phyloP scores from a whole-genome alignment of 2,888 invertebrate species.

The Watsonalla binaria region DNA sequence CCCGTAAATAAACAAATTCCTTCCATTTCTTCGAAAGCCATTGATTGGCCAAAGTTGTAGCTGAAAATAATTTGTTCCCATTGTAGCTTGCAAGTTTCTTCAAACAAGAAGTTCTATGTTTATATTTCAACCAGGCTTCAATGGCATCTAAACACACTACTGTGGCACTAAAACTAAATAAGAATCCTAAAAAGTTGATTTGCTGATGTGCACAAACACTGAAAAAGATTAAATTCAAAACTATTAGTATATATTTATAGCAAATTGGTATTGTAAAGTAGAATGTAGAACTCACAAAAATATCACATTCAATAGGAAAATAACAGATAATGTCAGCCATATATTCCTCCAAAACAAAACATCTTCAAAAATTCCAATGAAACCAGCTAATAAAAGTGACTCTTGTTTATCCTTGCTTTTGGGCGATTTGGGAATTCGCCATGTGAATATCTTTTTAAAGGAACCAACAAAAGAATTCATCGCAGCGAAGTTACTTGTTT shows the following conservation, averaged over 20 bases:
- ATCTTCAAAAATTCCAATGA: constrained; percentile 61
- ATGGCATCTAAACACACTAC: constrained; percentile 53
- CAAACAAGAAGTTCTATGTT: constrained; percentile 62
- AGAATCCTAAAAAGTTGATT: constrained; percentile 50
- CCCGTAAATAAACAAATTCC: constrained; percentile 52
- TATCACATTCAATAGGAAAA: constrained; percentile 46
- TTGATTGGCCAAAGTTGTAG: constrained; percentile 24
- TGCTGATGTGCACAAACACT: constrained; percentile 53
- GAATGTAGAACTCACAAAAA: constrained; percentile 54
- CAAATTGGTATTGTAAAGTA: background rate
- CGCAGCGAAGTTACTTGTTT: background rate
- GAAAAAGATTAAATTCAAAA: constrained; percentile 22
- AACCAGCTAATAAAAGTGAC: constrained; percentile 44
- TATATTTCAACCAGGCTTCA: constrained; percentile 65
- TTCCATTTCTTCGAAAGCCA: constrained; percentile 44
- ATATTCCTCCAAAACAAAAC: constrained; percentile 64
- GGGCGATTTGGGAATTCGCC: constrained; percentile 37
- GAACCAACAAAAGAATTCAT: constrained; percentile 16
- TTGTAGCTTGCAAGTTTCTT: constrained; percentile 48
- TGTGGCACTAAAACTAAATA: constrained; percentile 39
- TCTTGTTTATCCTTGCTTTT: constrained; percentile 42
- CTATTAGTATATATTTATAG: background rate
- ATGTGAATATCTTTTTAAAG: constrained; percentile 50
- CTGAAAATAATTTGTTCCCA: constrained; percentile 34
- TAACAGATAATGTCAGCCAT: constrained; percentile 58